Evolutionary conservation across 1,140 invertebrate genomes (phyloP).

Genomic region (Drosophila aff.): DNA sequence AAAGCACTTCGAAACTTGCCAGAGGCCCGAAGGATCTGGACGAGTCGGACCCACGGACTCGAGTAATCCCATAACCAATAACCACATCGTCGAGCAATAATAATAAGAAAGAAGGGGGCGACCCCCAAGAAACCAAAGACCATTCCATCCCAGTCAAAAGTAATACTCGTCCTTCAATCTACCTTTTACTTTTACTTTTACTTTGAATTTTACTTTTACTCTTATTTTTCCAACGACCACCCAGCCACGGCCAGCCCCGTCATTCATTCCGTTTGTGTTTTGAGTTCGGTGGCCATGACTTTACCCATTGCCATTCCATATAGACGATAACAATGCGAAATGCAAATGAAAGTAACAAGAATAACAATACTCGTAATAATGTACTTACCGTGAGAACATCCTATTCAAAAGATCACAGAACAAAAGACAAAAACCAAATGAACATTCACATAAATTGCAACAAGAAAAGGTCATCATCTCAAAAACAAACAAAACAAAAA

Average conservation of each 20-base stretch:
- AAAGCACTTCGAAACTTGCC: constrained; percentile 29
- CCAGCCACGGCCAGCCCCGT: background rate
- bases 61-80: constrained; percentile 22
- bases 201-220: constrained; percentile 4
- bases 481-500: constrained; percentile 2
- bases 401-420: constrained; percentile 47
- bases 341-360: constrained; percentile 41
- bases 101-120: constrained; percentile 17
- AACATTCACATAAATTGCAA: constrained; percentile 47
- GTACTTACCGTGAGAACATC: constrained; percentile 49
- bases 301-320: constrained; percentile 51
- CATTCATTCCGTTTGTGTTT: constrained; percentile 39
- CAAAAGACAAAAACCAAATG: constrained; percentile 48
- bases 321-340: constrained; percentile 47
- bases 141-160: constrained; percentile 33
- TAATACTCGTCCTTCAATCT: constrained; percentile 22
- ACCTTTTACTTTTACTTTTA: constrained; percentile 6
- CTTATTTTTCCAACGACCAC: background rate
- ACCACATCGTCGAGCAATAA: constrained; percentile 44
- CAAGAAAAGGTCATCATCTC: constrained; percentile 36
- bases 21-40: constrained; percentile 26
- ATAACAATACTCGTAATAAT: constrained; percentile 54
- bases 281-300: constrained; percentile 45
- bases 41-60: constrained; percentile 1
- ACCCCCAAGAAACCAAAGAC: constrained; percentile 6